Evolutionary conservation across 2,113 vertebrate species (phyloP), one percentile per base, ranked within the genome.

Genomic region (Tachycineta bicolor): DNA sequence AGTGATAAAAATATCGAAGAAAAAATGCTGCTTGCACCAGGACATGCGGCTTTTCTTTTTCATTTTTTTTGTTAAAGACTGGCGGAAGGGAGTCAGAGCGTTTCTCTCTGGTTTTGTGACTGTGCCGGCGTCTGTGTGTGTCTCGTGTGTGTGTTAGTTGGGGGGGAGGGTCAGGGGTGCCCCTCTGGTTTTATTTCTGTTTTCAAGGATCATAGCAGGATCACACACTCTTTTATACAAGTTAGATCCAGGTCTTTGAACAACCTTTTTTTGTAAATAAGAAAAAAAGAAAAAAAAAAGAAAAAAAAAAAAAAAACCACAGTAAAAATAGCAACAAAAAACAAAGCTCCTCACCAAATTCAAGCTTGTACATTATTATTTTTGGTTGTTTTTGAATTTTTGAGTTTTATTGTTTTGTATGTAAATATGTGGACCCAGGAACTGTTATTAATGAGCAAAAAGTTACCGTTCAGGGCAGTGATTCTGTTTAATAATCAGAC

Each of bases 341-440:
- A 86, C 68, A 98, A 98, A 98, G 98, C 98, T 99, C 99, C 98
- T 99, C 98, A 99, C 99, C 99, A 99, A 99, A 99, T 98, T 98
- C 98, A 98, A 98, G 98, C 98, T 98, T 98, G 98, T 99, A 98
- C 97, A 98, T 98, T 98, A 94, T 97, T 98, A 93, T 97, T 97
- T 96, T 98, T 98, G 97, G 97, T 81, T 98, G 93, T 97, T 98
- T 97, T 96, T 94, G 97, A 97, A 95, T 97, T 98, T 97, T 83
- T 98, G 96, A 97, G 98, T 98, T 98, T 97, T 98, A 97, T 98
- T 98, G 97, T 98, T 98, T 98, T 98, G 98, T 98, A 98, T 98
- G 98, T 99, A 98, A 98, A 99, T 99, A 99, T 97, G 98, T 99
- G 98, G 99, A 99, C 99, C 99, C 98, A 98, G 98, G 99, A 99